Evolutionary conservation across 1,140 invertebrate genomes (phyloP).

Genomic region (Cydia strobilella): DNA sequence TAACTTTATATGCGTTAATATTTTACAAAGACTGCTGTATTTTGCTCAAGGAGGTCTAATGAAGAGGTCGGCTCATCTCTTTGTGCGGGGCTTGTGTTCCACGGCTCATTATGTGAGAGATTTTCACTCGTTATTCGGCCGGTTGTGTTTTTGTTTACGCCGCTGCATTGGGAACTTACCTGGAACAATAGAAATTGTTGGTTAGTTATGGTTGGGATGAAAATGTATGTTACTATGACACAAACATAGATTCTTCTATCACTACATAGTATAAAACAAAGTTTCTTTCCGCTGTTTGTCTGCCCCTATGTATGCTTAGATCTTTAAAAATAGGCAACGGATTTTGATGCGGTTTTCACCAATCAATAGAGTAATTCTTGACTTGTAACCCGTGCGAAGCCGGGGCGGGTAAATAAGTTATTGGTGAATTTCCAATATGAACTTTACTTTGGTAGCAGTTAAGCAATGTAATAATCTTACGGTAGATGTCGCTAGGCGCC

Average conservation of each 20-base stretch:
- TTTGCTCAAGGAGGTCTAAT: neutral
- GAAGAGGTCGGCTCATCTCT: conserved; percentile 14
- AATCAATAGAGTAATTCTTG: too few relatives aligned
- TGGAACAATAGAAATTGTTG: neutral
- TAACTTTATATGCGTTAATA: conserved; percentile 17
- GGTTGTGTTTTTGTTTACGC: neutral
- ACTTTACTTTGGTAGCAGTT: too few relatives aligned
- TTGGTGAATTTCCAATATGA: too few relatives aligned
- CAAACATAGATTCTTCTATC: neutral
- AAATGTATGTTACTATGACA: neutral
- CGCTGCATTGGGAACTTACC: neutral
- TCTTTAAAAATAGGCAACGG: too few relatives aligned
- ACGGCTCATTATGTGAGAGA: neutral
- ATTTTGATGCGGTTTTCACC: too few relatives aligned
- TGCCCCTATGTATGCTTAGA: too few relatives aligned
- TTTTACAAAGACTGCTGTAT: conserved; percentile 9
- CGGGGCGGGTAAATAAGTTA: too few relatives aligned
- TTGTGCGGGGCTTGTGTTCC: neutral
- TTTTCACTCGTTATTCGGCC: neutral
- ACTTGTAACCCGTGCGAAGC: too few relatives aligned
- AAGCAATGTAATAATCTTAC: too few relatives aligned
- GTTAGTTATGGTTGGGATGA: neutral
- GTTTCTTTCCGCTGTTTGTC: too few relatives aligned
- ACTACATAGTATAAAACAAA: too few relatives aligned
- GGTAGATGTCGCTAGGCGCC: too few relatives aligned